Conservation (phyloP, 2,797 vertebrate genomes). For the Sandelia bainsii region DNA sequence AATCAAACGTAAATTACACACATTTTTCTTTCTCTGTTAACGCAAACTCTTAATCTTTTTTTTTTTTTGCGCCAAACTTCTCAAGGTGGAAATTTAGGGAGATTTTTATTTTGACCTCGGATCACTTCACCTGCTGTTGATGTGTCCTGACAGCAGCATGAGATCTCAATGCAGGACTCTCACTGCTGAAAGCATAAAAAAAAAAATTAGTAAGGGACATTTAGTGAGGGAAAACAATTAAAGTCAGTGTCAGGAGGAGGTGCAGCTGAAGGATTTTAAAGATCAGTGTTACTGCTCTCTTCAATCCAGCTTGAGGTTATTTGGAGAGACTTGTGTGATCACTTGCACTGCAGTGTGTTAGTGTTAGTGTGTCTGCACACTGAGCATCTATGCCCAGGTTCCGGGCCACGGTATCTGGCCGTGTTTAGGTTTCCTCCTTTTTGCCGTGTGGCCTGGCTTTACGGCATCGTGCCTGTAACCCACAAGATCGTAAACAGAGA, state of each 20-base stretch:
- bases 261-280: not conserved
- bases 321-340: constrained; percentile 15
- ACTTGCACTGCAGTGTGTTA: constrained; percentile 13
- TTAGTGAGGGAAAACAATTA: not conserved
- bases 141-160: constrained; percentile 21
- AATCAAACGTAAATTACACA: not conserved
- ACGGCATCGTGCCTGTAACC: not conserved
- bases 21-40: not conserved
- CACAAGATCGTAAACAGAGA: not conserved
- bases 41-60: not conserved
- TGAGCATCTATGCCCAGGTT: not conserved
- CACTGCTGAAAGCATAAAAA: not conserved
- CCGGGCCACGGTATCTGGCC: constrained; percentile 2
- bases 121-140: constrained; percentile 25
- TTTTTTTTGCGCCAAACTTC: constrained; percentile 1
- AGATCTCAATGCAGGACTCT: not conserved
- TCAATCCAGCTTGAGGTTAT: constrained; percentile 15
- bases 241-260: not conserved
- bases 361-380: not conserved
- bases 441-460: constrained; percentile 14
- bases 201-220: not conserved
- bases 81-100: constrained; percentile 7
- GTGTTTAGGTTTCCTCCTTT: not conserved
- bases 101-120: constrained; percentile 21
- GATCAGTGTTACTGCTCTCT: not conserved